phyloP scores from a whole-genome alignment of 2,113 vertebrate species.

The Oenanthe melanoleuca region DNA sequence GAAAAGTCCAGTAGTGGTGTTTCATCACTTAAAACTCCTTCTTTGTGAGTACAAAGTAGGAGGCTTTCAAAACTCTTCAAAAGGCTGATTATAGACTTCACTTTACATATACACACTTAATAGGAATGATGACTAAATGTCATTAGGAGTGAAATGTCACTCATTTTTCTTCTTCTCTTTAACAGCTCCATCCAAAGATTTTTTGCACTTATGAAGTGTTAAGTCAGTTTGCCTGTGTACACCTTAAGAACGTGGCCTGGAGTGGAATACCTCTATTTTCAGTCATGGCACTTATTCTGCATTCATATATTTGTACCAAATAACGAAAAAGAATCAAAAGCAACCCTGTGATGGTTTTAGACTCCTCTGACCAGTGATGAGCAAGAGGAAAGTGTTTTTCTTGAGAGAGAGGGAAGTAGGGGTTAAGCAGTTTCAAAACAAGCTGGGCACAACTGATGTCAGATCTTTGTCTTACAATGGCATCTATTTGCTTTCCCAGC shows the following conservation, averaged over 20 bases:
- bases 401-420: background rate
- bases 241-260: background rate
- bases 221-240: accelerated
- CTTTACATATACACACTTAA: accelerated
- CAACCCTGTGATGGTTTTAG: background rate
- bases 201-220: background rate
- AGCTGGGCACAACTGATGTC: slow-evolving; percentile 48
- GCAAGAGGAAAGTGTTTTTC: background rate
- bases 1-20: background rate
- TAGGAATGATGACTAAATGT: background rate
- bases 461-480: slow-evolving; percentile 47
- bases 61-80: background rate
- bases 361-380: background rate
- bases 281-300: background rate
- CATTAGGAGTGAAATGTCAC: background rate
- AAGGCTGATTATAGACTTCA: background rate
- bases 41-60: background rate
- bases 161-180: background rate
- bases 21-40: background rate
- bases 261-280: background rate
- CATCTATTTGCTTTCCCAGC: slow-evolving; percentile 51
- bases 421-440: slow-evolving; percentile 52
- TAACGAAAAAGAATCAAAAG: background rate
- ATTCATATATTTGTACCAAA: background rate
- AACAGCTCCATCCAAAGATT: background rate